These are phyloP conservation scores for Anolis apletophallus DNA, from an alignment of 2,797 vertebrate species.

Conservation along the genomic window DNA sequence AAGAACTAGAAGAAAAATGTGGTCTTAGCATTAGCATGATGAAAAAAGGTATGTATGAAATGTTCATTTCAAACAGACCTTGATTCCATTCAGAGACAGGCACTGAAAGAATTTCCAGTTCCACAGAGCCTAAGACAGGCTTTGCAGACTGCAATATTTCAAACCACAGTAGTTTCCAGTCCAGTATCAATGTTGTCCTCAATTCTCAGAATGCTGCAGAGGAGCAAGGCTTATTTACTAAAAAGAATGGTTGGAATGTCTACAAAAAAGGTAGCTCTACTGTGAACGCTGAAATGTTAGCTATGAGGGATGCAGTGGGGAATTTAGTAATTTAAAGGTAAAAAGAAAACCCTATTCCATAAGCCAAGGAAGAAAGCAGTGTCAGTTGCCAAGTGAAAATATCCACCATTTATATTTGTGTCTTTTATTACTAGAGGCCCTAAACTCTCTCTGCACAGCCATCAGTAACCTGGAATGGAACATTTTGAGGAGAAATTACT, in stretches of 20 bases:
- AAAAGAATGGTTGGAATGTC: background rate
- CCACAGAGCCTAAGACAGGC: background rate
- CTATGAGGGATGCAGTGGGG: background rate
- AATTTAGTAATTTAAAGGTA: background rate
- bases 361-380: slow-evolving; percentile 9
- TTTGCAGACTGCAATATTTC: background rate
- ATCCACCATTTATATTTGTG: background rate
- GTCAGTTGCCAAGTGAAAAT: slow-evolving; percentile 4
- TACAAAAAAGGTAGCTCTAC: background rate
- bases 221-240: background rate
- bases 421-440: slow-evolving; percentile 1
- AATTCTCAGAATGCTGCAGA: background rate
- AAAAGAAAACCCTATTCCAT: background rate
- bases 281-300: background rate
- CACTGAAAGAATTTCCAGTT: background rate
- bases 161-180: background rate
- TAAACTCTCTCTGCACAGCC: background rate
- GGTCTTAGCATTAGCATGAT: too few relatives aligned
- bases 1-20: too few relatives aligned
- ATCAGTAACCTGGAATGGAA: background rate
- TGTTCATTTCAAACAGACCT: background rate
- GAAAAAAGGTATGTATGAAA: background rate
- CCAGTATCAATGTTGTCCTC: background rate
- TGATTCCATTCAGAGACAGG: background rate
- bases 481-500: background rate